Conservation (phyloP, 64 coral and sea anemone species). For the Dendronephthya gigantea region DNA sequence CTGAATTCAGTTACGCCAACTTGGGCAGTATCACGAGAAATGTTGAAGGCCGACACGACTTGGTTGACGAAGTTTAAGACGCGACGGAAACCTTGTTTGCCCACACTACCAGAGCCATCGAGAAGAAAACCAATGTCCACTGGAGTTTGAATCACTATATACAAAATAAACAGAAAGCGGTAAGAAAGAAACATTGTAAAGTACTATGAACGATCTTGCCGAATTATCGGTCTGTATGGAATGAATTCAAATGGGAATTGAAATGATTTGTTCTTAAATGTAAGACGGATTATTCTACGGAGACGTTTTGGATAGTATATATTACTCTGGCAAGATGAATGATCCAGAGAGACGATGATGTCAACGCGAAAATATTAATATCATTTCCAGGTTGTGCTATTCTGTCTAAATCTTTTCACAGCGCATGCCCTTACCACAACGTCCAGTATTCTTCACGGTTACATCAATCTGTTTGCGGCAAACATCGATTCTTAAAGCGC, state of each 20-base stretch:
- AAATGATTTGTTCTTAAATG: too few relatives aligned
- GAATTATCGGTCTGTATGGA: too few relatives aligned
- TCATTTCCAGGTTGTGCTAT: too few relatives aligned
- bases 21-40: constrained; percentile 46
- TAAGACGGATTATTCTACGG: too few relatives aligned
- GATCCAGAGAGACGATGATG: too few relatives aligned
- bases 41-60: constrained; percentile 45
- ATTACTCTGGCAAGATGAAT: too few relatives aligned
- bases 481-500: constrained; percentile 36
- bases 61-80: constrained; percentile 66
- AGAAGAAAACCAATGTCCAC: constrained; percentile 85
- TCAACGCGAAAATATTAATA: too few relatives aligned
- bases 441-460: constrained; percentile 36
- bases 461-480: constrained; percentile 41
- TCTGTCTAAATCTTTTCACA: too few relatives aligned
- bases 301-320: too few relatives aligned
- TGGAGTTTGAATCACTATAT: constrained; percentile 38
- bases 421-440: constrained; percentile 53
- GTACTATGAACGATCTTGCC: too few relatives aligned
- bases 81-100: constrained; percentile 28
- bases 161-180: not conserved
- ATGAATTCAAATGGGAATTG: too few relatives aligned
- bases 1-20: constrained; percentile 64
- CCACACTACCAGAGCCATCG: constrained; percentile 88
- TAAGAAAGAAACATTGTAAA: not conserved